Evolutionary conservation across 2,113 vertebrate genomes (phyloP).

Genomic region (Strigops habroptila): DNA sequence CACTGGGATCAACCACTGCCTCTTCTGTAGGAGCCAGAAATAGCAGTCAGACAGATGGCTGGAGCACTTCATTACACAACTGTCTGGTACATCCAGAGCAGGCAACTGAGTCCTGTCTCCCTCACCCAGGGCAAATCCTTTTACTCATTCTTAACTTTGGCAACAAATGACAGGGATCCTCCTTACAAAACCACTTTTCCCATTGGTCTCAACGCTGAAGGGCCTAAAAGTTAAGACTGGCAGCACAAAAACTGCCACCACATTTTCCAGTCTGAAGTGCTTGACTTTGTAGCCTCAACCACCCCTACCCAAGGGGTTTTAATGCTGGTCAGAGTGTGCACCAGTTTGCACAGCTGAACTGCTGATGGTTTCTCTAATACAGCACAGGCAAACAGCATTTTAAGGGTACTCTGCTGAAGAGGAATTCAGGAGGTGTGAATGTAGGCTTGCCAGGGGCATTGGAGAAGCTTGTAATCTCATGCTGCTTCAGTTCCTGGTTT

Average conservation of each 20-base stretch:
- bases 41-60: neutral
- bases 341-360: too few relatives aligned
- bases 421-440: neutral
- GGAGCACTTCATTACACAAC: neutral
- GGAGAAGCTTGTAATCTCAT: neutral
- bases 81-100: neutral
- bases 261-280: neutral
- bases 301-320: neutral
- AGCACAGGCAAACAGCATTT: neutral
- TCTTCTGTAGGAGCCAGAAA: neutral
- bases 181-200: neutral
- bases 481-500: neutral
- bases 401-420: neutral
- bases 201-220: neutral
- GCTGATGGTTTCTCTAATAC: neutral
- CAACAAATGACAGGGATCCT: neutral
- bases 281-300: neutral
- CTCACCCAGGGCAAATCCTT: neutral
- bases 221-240: neutral
- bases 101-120: neutral
- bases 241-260: neutral
- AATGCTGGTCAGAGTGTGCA: neutral
- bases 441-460: neutral
- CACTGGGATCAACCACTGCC: neutral
- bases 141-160: neutral